Conservation (phyloP, 2,888 invertebrate genomes). For the Acrocyrtus sp. region DNA sequence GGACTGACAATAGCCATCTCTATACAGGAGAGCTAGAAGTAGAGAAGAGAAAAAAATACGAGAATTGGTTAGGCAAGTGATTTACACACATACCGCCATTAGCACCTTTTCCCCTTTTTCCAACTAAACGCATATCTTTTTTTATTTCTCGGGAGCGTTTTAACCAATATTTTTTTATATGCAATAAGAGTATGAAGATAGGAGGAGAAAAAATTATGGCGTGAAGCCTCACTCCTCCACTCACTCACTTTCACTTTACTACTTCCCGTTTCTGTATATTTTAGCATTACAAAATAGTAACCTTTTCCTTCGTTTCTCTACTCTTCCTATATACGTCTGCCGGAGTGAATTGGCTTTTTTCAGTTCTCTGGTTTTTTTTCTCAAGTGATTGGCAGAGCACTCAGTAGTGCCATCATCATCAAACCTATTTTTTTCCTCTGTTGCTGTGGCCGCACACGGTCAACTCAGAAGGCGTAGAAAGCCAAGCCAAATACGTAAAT, state of each 20-base stretch:
- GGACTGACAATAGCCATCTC: too few relatives aligned
- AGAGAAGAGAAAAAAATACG: neutral
- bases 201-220: neutral
- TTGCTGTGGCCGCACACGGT: too few relatives aligned
- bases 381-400: slow-evolving; percentile 48
- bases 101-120: slow-evolving; percentile 7
- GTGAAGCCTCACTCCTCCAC: neutral
- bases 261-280: slow-evolving; percentile 23
- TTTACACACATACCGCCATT: slow-evolving; percentile 11
- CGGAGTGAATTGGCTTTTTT: slow-evolving; percentile 17
- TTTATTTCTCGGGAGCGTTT: neutral
- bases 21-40: too few relatives aligned
- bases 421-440: neutral
- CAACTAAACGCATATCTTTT: neutral
- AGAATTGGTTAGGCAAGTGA: neutral
- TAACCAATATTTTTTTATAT: too few relatives aligned
- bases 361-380: neutral
- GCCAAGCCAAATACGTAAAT: too few relatives aligned
- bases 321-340: too few relatives aligned
- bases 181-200: too few relatives aligned
- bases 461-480: too few relatives aligned
- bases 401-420: slow-evolving; percentile 7
- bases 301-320: slow-evolving; percentile 51
- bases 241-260: neutral
- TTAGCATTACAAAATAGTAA: slow-evolving; percentile 63